Evolutionary conservation across 2,888 invertebrate genomes (phyloP), one percentile per base, ranked within the genome.

Genomic region (Catocala sponsa): DNA sequence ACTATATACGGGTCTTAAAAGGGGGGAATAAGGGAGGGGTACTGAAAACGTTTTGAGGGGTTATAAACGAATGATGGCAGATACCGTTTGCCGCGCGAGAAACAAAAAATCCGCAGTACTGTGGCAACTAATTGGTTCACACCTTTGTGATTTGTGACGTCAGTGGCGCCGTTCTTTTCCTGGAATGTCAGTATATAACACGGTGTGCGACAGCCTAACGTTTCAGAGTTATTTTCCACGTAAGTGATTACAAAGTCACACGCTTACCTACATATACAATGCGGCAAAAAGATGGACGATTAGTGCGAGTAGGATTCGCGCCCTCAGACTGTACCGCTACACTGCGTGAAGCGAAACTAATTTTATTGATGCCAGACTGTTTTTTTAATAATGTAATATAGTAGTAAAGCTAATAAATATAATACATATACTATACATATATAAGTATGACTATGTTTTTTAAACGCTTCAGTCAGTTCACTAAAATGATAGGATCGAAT

Each of bases 111-210:
- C 52, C 42, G 48, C 57, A 48, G 42, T 42, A 50, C 50, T 15
- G 41, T 33, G 48, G 52, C 43, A 50, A 12, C 59, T 73, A 74
- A 74, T 71, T 73, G 75, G 68, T 72, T 73, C 72, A 75, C 72
- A 75, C 68, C 72, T 71, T 71, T 75, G 65, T 74, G 65, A 56
- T 59, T 57, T 49, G 33, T 59, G 62, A 50, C 42, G 44, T 6
- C 5, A 44, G 43, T 46, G 63, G 25, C 25, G 25, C 25, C 25
- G 25, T 25, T 25, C 25, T 25, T 25, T 74, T 71, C 72, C 72
- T 49, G 51, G 56, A 74, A 59, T 15, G 13, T 41, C 43, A 33
- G n/a, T n/a, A 7, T 11, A 7, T 42, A 33, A 43, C 49, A n/a
- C 43, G 25, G 54, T 47, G 13, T 54, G 49, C 58, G 59, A 58